Conservation (phyloP, 2,888 invertebrate genomes). For the Platycnemis pennipes region DNA sequence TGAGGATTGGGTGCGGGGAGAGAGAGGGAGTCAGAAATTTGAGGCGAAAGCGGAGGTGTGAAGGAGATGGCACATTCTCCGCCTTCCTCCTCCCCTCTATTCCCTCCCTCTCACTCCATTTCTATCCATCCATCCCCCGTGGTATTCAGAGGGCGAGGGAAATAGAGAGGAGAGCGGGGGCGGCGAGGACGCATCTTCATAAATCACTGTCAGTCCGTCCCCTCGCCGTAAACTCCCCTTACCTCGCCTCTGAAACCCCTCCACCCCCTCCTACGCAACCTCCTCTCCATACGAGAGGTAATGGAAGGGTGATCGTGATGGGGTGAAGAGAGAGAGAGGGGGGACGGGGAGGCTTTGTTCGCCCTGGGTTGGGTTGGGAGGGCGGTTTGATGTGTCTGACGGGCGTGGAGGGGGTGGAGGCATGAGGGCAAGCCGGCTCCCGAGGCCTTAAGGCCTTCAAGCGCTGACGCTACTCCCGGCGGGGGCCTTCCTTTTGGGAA, state of each 20-base stretch:
- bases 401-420: not conserved
- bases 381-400: not conserved
- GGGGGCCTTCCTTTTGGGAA: slow-evolving; percentile 35
- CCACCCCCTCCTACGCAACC: not conserved
- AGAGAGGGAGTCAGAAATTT: not conserved
- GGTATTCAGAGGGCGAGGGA: slow-evolving; percentile 22
- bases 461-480: slow-evolving; percentile 43
- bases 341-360: not conserved
- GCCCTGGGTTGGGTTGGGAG: not conserved
- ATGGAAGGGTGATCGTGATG: slow-evolving; percentile 33
- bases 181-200: slow-evolving; percentile 60
- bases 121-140: not conserved
- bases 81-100: not conserved
- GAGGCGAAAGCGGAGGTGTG: not conserved
- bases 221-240: not conserved
- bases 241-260: not conserved
- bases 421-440: not conserved
- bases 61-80: not conserved
- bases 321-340: not conserved
- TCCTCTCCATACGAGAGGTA: slow-evolving; percentile 3
- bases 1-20: not conserved
- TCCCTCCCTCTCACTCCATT: not conserved
- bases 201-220: slow-evolving; percentile 63
- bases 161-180: not conserved
- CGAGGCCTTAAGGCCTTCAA: slow-evolving; percentile 39